Evolutionary conservation across 2,888 invertebrate genomes (phyloP).

Genomic region (Strigamia maritima): DNA sequence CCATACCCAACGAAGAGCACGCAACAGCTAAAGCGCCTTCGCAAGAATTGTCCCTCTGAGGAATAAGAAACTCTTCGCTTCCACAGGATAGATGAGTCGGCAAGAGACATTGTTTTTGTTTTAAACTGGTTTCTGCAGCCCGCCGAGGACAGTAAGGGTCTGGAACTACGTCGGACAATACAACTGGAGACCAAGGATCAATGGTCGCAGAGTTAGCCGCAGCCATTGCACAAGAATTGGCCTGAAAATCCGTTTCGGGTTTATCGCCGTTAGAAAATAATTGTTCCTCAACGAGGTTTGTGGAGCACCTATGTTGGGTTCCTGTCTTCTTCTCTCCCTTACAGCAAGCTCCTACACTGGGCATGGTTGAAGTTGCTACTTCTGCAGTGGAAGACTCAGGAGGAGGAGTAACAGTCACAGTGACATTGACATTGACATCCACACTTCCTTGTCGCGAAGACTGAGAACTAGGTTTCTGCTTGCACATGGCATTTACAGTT

Average conservation of each 20-base stretch:
- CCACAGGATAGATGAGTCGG: constrained; percentile 1
- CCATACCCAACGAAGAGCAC: neutral
- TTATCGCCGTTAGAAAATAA: neutral
- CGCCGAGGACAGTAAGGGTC: constrained; percentile 8
- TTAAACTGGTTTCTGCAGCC: neutral
- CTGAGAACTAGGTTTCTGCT: constrained; percentile 1
- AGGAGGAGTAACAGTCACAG: too few species aligned
- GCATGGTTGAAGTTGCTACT: neutral
- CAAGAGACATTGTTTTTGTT: neutral
- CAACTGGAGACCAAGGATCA: neutral
- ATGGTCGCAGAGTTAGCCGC: neutral
- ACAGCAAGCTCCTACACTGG: constrained; percentile 3
- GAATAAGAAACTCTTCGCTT: constrained; percentile 34
- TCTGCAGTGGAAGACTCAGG: neutral
- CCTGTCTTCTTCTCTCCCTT: neutral
- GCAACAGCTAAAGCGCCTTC: neutral
- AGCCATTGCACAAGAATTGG: neutral
- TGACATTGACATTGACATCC: neutral
- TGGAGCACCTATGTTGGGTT: neutral
- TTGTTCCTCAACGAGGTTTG: neutral
- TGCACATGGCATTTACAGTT: constrained; percentile 12
- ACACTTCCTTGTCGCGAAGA: neutral
- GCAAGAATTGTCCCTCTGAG: neutral
- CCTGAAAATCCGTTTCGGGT: neutral
- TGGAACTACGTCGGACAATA: neutral